phyloP scores from a whole-genome alignment of 2,113 vertebrate species.

The Channa maculata region DNA sequence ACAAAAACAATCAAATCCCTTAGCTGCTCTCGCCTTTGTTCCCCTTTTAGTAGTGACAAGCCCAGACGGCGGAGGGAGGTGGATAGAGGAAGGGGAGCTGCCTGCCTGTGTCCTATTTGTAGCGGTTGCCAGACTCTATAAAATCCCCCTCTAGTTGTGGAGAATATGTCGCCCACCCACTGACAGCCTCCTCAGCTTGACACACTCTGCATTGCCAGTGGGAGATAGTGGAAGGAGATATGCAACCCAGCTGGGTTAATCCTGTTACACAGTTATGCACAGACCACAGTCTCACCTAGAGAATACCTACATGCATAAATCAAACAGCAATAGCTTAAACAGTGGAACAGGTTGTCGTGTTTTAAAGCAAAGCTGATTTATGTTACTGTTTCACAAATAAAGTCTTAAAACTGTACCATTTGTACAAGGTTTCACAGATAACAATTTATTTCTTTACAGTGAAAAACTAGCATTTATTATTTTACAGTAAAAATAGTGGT shows the following conservation, averaged over 20 bases:
- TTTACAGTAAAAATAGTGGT: slow-evolving; percentile 10
- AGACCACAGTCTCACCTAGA: slow-evolving; percentile 61
- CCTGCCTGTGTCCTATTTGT: slow-evolving; percentile 73
- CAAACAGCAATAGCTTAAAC: slow-evolving; percentile 43
- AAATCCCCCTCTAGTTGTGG: slow-evolving; percentile 75
- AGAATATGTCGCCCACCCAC: slow-evolving; percentile 77
- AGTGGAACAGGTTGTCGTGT: not conserved
- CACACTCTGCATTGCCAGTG: slow-evolving; percentile 69
- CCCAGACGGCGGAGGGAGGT: slow-evolving; percentile 62
- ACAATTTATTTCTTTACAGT: not conserved
- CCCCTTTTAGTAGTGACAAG: slow-evolving; percentile 72
- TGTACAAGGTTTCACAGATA: not conserved
- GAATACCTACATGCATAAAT: slow-evolving; percentile 56
- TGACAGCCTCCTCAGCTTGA: slow-evolving; percentile 73
- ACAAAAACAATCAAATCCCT: slow-evolving; percentile 63
- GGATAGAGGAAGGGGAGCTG: slow-evolving; percentile 65
- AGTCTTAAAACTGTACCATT: not conserved
- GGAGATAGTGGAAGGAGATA: slow-evolving; percentile 74
- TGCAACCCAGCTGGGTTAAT: slow-evolving; percentile 70
- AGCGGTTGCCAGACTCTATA: slow-evolving; percentile 77
- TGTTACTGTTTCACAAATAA: not conserved
- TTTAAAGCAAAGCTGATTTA: slow-evolving; percentile 4
- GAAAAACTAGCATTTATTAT: too few relatives aligned
- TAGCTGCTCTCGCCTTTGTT: slow-evolving; percentile 63
- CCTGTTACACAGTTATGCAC: slow-evolving; percentile 70